Evolutionary conservation across 2,113 vertebrate genomes (phyloP).

Genomic region (Pangasianodon hypophthalmus): DNA sequence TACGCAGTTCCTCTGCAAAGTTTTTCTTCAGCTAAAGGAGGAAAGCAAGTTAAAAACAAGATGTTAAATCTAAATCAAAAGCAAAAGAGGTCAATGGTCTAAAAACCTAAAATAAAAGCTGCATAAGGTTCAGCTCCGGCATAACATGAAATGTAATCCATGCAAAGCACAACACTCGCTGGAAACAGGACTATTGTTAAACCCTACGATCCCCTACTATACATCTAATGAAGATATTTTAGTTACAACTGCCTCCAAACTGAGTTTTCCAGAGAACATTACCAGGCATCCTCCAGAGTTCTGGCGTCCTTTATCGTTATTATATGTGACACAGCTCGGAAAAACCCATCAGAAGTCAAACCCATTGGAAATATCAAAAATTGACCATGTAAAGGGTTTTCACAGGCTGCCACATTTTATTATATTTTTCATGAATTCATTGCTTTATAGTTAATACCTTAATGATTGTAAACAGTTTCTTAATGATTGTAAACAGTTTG

Average conservation of each 20-base stretch:
- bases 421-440: too few species aligned
- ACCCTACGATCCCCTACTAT: not conserved
- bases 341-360: too few species aligned
- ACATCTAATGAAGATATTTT: too few species aligned
- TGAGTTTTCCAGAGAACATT: not conserved
- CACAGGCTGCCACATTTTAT: too few species aligned
- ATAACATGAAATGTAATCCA: not conserved
- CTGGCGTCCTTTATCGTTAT: not conserved
- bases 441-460: not conserved
- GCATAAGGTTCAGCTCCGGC: too few species aligned
- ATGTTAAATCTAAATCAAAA: not conserved
- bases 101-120: not conserved
- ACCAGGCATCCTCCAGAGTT: not conserved
- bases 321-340: too few species aligned
- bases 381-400: too few species aligned
- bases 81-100: not conserved
- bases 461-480: not conserved
- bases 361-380: too few species aligned
- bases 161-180: not conserved
- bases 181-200: not conserved
- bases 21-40: conserved; percentile 69
- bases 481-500: not conserved
- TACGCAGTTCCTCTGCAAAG: conserved; percentile 68
- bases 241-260: too few species aligned
- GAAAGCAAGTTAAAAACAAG: not conserved